phyloP scores from a whole-genome alignment of 2,113 vertebrate species.

The Entomyzon cyanotis region DNA sequence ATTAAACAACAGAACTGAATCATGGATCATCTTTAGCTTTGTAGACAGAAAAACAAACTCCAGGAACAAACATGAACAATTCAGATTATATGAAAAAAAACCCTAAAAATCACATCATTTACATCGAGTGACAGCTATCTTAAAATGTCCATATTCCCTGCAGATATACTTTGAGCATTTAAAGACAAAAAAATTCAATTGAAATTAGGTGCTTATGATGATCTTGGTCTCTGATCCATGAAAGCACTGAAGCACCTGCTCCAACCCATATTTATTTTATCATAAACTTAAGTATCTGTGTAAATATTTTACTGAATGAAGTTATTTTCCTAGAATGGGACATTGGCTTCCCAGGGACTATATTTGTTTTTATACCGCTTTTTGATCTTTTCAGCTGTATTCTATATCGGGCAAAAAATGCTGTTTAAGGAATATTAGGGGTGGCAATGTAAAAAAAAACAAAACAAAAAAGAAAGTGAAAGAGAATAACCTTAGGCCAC shows the following conservation, averaged over 20 bases:
- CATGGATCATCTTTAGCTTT: background rate
- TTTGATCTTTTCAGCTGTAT: background rate
- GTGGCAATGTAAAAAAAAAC: accelerated
- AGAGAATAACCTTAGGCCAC: background rate
- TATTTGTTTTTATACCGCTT: background rate
- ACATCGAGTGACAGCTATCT: background rate
- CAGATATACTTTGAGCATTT: background rate
- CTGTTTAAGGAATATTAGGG: background rate
- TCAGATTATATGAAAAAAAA: background rate
- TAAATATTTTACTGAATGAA: background rate
- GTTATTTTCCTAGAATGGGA: background rate
- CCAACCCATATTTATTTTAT: background rate
- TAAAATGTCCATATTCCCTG: background rate
- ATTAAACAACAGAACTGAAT: background rate
- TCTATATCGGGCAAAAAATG: background rate
- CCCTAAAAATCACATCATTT: background rate
- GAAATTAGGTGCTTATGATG: background rate
- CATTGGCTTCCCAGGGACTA: background rate
- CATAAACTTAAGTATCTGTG: background rate
- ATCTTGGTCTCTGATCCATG: background rate
- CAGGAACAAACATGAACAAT: background rate
- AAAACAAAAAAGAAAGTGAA: background rate
- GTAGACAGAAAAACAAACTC: background rate
- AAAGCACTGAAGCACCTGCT: background rate
- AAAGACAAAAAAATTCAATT: background rate